phyloP scores from a whole-genome alignment of 2,113 vertebrate genomes.

The Sturnira hondurensis region DNA sequence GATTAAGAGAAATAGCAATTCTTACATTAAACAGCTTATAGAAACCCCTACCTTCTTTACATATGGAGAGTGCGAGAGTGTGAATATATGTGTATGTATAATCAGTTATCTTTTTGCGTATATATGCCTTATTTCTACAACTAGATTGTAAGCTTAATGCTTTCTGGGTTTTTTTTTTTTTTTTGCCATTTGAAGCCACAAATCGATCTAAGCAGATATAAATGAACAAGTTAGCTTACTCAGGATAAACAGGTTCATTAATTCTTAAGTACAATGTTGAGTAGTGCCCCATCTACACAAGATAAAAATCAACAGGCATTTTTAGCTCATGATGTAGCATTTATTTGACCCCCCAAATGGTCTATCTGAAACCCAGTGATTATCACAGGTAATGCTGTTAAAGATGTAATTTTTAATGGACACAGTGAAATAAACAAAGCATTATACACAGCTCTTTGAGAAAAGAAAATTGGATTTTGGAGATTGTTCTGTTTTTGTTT shows the following conservation, averaged over 20 bases:
- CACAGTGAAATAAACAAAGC: background rate
- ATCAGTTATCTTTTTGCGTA: background rate
- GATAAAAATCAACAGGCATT: conserved; percentile 4
- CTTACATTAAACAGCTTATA: background rate
- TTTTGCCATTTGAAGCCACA: conserved; percentile 28
- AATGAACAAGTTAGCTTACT: conserved; percentile 17
- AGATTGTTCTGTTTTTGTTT: background rate
- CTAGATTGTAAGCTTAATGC: background rate
- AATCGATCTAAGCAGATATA: conserved; percentile 25
- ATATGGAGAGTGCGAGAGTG: background rate
- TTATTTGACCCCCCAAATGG: conserved; percentile 4
- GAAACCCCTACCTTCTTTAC: background rate
- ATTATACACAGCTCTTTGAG: background rate
- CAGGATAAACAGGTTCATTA: background rate
- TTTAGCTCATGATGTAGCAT: conserved; percentile 22
- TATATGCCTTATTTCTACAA: conserved; percentile 38
- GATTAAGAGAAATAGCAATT: background rate
- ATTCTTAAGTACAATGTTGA: conserved; percentile 18
- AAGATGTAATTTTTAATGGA: background rate
- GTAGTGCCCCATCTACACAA: background rate
- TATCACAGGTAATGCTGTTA: background rate
- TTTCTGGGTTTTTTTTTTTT: background rate
- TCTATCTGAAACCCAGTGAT: background rate
- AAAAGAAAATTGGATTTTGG: background rate
- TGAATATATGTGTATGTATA: background rate